Percentiles rank a stretch among this genome's conserved stretches.
Evolutionary conservation across 2,888 invertebrate genomes (phyloP).

Genomic region (Caenorhabditis sinica): DNA sequence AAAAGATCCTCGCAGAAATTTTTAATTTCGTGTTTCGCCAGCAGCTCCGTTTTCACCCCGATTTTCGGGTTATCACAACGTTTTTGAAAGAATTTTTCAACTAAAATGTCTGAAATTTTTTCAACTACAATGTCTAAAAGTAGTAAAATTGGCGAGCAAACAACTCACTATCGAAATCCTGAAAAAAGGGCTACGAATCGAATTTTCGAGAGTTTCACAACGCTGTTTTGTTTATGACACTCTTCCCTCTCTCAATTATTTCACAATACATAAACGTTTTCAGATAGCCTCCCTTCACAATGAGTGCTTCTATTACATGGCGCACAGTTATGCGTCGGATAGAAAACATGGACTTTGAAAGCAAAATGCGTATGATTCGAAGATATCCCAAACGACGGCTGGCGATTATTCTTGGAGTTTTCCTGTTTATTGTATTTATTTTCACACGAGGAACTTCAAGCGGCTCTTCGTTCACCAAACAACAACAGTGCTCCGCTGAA

Average conservation of each 20-base stretch:
- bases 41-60: neutral
- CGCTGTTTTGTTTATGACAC: neutral
- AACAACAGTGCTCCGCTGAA: slow-evolving; percentile 50
- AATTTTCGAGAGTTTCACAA: neutral
- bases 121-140: too few species aligned
- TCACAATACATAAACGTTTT: neutral
- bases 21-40: neutral
- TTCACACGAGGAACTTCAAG: slow-evolving; percentile 28
- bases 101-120: too few species aligned
- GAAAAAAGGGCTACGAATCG: neutral
- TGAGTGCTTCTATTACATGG: slow-evolving; percentile 57
- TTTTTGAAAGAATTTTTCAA: too few species aligned
- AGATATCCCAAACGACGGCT: slow-evolving; percentile 60
- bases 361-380: slow-evolving; percentile 55
- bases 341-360: slow-evolving; percentile 65
- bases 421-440: slow-evolving; percentile 60
- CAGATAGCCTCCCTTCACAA: slow-evolving; percentile 30
- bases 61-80: too few species aligned
- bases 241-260: neutral
- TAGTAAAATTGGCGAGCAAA: too few species aligned
- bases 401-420: slow-evolving; percentile 24
- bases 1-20: too few species aligned
- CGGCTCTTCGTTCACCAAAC: slow-evolving; percentile 36
- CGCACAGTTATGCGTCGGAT: slow-evolving; percentile 60
- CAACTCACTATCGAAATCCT: too few species aligned